Evolutionary conservation across 1,140 invertebrate genomes (phyloP), one percentile per base, ranked within the genome.

Genomic region (Sitophilus oryzae): DNA sequence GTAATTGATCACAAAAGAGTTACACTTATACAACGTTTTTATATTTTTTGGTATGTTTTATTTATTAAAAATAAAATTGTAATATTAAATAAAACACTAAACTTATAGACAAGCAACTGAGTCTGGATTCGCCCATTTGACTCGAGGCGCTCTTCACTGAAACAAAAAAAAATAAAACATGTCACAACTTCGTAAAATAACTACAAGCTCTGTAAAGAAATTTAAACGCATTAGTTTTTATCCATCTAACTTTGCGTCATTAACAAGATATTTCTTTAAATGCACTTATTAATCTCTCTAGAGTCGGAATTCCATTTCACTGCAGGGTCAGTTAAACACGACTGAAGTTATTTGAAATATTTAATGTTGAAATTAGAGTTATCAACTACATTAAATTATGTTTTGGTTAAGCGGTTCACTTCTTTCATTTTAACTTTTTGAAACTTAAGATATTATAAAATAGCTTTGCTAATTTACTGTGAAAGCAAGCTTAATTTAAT

Each of bases 101-200:
- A 40, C 51, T 45, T 46, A 46, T 11, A 16, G 16, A 25, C 15
- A 53, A 30, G 9, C 38, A 14, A 15, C 14, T 23, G n/a, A 53
- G 4, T 1, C 40, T 38, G 9, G 25, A 15, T 9, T 35, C 51
- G 35, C 46, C 51, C 11, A 16, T 45, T 53, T 25, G 19, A 18
- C 20, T 45, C 18, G 51, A 53, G 23, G 51, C 21, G 21, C 34
- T 53, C 19, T 53, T 53, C 15, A 53, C 51, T 53, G 51, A 46
- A 53, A 53, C 51, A 53, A 53, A 53, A 10, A 46, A 46, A 48
- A 37, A 6, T n/a, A n/a, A n/a, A n/a, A 5, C 11, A 5, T 30
- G 25, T 30, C 25, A 30, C 5, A 30, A 30, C 5, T 30, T 11
- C 25, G 25, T 30, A 30, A 30, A 30, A 30, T 11, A 6, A 11